Evolutionary conservation across 1,140 invertebrate genomes (phyloP), one percentile per base, ranked within the genome.

Genomic region (Drosophila equinoxialis): DNA sequence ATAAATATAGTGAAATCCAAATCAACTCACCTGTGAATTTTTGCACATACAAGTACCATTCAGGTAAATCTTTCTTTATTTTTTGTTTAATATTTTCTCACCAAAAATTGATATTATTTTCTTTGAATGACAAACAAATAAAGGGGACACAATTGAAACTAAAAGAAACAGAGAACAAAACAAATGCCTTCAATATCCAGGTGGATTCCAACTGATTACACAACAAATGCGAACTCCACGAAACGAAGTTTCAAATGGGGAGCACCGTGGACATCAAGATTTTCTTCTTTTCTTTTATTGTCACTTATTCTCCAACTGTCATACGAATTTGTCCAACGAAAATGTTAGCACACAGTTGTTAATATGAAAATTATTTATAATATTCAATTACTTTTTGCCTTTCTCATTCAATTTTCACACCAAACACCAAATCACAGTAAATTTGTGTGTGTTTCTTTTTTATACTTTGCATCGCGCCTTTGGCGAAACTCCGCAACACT

Each of bases 1-100:
- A 37, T 33, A 59, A 59, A 59, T 59, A 59, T 59, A 35, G 30
- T 59, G 14, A 59, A 59, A 59, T 14, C 30, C 45, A 51, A 51
- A 17, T 37, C 57, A 59, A 59, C 57, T 59, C 33, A 59, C 57
- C 57, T 59, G 57, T 59, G n/a, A 35, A 59, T 37, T 59, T 59
- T 57, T 39, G 57, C 14, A 35, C 30, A 33, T 37, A 6, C 30
- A 30, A 17, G n/a, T 30, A 37, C 14, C 10, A 37, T 59, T 59
- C 14, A 59, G 35, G 57, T 59, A 59, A 39, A 37, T 23, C 8
- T 23, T 6, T 0, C 11, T 6, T 2, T 30, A 30, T 30, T 30
- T 30, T 30, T 30, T 59, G 37, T 37, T 37, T 3, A 20, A 20
- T 20, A 35, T 59, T 39, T 59, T 35, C 11, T 37, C 17, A 45